phyloP scores from a whole-genome alignment of 2,113 vertebrate species.

The Danio rerio region GRCz12tu NC_133199.1:5747001-5747500 shows the following conservation, averaged over 20 bases:
- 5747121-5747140: not conserved
- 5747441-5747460: too few species aligned
- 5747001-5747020: not conserved
- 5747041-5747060: not conserved
- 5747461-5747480: too few species aligned
- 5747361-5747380: too few species aligned
- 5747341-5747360: too few species aligned
- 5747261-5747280: not conserved
- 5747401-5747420: too few species aligned
- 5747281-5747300: too few species aligned
- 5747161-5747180: not conserved
- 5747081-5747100: slow-evolving; percentile 21
- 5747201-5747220: not conserved
- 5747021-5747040: slow-evolving; percentile 7
- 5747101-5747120: not conserved
- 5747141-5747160: not conserved
- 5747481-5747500: too few species aligned
- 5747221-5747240: not conserved
- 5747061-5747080: slow-evolving; percentile 9
- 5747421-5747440: too few species aligned
- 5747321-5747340: too few species aligned
- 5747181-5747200: not conserved
- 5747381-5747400: too few species aligned
- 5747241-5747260: not conserved
- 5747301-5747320: not conserved